These are phyloP conservation scores for Drosophila quadrilineata DNA, from an alignment of 1,140 invertebrate genomes.

Conservation along the genomic window DNA sequence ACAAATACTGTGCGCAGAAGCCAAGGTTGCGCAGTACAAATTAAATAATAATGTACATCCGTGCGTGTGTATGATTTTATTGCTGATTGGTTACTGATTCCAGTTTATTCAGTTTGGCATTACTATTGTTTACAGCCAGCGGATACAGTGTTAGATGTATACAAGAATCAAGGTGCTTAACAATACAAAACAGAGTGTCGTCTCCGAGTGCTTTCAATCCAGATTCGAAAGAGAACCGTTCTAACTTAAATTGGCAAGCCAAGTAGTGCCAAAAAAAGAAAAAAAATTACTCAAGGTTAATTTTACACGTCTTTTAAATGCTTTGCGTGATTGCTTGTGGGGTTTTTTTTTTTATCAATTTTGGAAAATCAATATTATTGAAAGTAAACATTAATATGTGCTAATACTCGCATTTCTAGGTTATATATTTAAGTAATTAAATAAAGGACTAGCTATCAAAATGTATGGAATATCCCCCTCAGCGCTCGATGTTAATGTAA, in stretches of 20 bases:
- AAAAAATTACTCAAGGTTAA: slow-evolving; percentile 7
- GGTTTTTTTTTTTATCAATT: neutral
- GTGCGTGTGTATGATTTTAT: slow-evolving; percentile 12
- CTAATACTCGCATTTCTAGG: slow-evolving; percentile 1
- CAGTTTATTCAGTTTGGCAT: slow-evolving; percentile 7
- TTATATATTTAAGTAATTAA: slow-evolving; percentile 3
- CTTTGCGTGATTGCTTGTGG: slow-evolving; percentile 1
- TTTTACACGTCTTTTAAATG: slow-evolving; percentile 5
- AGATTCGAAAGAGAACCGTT: neutral
- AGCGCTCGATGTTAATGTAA: slow-evolving; percentile 36
- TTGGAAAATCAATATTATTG: slow-evolving; percentile 10
- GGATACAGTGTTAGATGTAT: slow-evolving; percentile 11
- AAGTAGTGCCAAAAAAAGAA: neutral
- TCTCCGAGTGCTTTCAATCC: neutral
- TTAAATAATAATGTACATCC: slow-evolving; percentile 11
- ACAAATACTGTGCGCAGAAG: slow-evolving; percentile 14
- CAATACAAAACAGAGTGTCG: neutral
- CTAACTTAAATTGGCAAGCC: neutral
- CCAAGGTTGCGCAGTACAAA: slow-evolving; percentile 8
- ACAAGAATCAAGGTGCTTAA: slow-evolving; percentile 4
- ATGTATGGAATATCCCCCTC: slow-evolving; percentile 30
- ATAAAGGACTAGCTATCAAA: slow-evolving; percentile 5
- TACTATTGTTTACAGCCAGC: slow-evolving; percentile 9
- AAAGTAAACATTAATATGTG: slow-evolving; percentile 12
- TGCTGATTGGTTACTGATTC: neutral